These are phyloP conservation scores for Melinopterus prodromus DNA, from an alignment of 2,888 invertebrate genomes.

Conservation along the genomic window DNA sequence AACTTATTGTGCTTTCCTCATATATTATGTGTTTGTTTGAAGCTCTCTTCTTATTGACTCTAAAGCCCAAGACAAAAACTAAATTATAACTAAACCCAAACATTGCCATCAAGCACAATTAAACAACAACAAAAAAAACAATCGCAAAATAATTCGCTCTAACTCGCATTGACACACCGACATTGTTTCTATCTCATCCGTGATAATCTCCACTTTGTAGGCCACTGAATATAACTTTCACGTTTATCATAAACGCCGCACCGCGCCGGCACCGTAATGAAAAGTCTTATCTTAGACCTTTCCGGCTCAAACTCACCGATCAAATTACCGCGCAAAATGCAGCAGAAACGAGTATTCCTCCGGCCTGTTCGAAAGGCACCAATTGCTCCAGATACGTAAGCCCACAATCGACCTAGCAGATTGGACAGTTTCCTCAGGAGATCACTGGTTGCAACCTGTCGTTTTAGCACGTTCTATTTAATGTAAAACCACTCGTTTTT, in stretches of 20 bases:
- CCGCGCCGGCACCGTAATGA: not conserved
- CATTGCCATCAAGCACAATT: not conserved
- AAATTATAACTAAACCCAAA: not conserved
- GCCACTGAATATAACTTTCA: not conserved
- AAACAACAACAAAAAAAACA: not conserved
- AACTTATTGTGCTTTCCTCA: too few species aligned
- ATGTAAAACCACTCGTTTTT: not conserved
- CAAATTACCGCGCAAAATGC: not conserved
- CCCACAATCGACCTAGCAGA: not conserved
- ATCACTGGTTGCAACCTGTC: not conserved
- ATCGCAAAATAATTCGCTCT: not conserved
- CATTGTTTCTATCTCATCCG: conserved; percentile 4
- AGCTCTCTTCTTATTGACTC: too few species aligned
- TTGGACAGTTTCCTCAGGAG: not conserved
- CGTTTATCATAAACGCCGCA: conserved; percentile 4
- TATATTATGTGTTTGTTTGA: too few species aligned
- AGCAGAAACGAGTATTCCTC: not conserved
- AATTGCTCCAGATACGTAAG: not conserved
- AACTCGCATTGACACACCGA: not conserved
- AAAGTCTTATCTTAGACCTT: not conserved
- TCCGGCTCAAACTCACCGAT: not conserved
- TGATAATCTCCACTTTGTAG: not conserved
- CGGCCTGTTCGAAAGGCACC: not conserved
- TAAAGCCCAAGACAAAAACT: too few species aligned
- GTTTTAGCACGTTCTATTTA: not conserved